phyloP scores from a whole-genome alignment of 2,797 vertebrate genomes.

The Echeneis naucrates region DNA sequence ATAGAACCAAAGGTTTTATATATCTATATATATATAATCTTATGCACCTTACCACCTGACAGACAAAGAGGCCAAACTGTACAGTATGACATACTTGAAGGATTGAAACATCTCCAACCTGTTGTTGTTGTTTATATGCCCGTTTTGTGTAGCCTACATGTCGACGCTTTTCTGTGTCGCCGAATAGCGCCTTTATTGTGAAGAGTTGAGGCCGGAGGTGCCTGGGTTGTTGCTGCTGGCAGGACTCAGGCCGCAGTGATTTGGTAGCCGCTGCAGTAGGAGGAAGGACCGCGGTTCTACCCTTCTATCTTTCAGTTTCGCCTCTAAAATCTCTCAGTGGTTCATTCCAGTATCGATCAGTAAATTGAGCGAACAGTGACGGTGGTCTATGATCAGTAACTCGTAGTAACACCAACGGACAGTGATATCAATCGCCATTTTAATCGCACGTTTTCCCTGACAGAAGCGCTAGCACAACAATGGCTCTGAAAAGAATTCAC shows the following conservation, averaged over 20 bases:
- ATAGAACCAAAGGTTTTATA: too few relatives aligned
- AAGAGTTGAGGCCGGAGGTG: constrained; percentile 37
- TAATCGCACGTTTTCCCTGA: constrained; percentile 88
- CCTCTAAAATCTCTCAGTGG: constrained; percentile 74
- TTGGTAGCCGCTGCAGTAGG: constrained; percentile 87
- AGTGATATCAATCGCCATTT: constrained; percentile 82
- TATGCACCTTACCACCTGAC: too few relatives aligned
- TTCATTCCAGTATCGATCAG: constrained; percentile 55
- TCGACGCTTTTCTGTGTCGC: too few relatives aligned
- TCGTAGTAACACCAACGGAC: constrained; percentile 65
- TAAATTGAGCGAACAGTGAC: constrained; percentile 50
- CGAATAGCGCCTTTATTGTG: constrained; percentile 49
- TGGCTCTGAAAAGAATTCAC: constrained; percentile 98
- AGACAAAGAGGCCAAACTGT: neutral
- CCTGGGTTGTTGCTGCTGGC: constrained; percentile 49
- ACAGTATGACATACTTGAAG: neutral
- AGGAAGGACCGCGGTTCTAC: constrained; percentile 87
- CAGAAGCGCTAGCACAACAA: constrained; percentile 90
- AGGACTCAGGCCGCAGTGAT: constrained; percentile 82
- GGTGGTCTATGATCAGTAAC: constrained; percentile 70
- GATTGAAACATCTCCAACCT: neutral
- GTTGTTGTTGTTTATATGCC: too few relatives aligned
- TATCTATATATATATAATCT: too few relatives aligned
- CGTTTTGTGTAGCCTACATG: neutral
- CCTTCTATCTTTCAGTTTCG: constrained; percentile 85